Percentiles rank a stretch among this genome's conserved stretches.
Conservation (phyloP, 2,113 vertebrate species). For the Arizona elegans region DNA sequence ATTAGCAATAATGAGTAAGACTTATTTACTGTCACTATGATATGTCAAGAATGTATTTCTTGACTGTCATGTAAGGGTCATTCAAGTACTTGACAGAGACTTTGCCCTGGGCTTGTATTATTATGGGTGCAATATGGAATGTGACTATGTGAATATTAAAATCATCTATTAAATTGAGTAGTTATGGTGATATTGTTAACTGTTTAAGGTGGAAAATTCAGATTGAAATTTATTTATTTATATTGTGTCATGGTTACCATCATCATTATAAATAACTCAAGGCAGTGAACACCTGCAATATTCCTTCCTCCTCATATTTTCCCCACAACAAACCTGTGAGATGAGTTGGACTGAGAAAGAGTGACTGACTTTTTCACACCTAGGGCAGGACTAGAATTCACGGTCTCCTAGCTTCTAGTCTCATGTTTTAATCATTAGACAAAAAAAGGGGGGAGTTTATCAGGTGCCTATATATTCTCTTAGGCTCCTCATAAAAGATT, state of each 20-base stretch:
- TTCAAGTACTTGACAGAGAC: not conserved
- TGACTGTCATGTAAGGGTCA: not conserved
- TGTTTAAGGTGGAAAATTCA: not conserved
- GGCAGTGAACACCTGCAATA: not conserved
- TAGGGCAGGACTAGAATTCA: not conserved
- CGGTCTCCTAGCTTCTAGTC: not conserved
- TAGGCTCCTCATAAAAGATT: not conserved
- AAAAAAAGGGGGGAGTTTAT: not conserved
- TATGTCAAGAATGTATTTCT: not conserved
- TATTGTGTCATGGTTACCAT: not conserved
- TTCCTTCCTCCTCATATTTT: not conserved
- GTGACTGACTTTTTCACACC: not conserved
- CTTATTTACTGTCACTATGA: not conserved
- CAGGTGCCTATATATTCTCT: not conserved
- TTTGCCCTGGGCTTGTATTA: not conserved
- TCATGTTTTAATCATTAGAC: not conserved
- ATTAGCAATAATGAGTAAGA: not conserved
- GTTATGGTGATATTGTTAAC: not conserved
- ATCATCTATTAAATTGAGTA: not conserved
- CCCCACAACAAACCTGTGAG: not conserved
- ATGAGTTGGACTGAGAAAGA: not conserved
- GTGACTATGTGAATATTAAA: not conserved
- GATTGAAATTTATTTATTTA: not conserved
- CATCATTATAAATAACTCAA: not conserved
- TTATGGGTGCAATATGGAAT: not conserved